Conservation (phyloP, 2,797 vertebrate species). For the Girardinus metallicus region DNA sequence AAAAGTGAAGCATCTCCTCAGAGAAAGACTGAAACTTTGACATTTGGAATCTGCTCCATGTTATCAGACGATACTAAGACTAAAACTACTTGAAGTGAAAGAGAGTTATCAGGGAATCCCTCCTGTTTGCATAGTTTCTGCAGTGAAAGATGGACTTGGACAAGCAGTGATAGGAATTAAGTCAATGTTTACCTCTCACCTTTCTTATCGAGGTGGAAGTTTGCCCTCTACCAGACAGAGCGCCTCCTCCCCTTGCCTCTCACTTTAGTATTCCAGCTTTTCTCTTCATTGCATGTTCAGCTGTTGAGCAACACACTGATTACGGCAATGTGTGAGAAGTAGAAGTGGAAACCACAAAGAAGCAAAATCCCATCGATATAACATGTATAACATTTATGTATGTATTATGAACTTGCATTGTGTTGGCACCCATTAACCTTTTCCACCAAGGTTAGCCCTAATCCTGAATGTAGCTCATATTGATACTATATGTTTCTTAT, state of each 20-base stretch:
- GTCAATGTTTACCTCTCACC: constrained; percentile 78
- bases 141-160: constrained; percentile 71
- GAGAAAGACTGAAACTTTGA: constrained; percentile 14
- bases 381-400: constrained; percentile 4
- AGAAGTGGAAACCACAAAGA: constrained; percentile 14
- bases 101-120: constrained; percentile 64
- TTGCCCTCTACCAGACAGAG: constrained; percentile 60
- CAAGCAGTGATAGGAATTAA: constrained; percentile 63
- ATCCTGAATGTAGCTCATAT: constrained; percentile 34
- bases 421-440: constrained; percentile 43
- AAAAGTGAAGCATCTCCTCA: not conserved
- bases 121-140: constrained; percentile 69
- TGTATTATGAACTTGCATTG: constrained; percentile 27
- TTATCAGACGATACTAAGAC: constrained; percentile 56
- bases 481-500: constrained; percentile 46
- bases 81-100: constrained; percentile 55
- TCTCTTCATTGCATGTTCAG: not conserved
- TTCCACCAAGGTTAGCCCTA: constrained; percentile 33
- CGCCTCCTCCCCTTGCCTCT: constrained; percentile 31
- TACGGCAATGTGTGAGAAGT: constrained; percentile 13
- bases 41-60: constrained; percentile 6
- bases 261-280: constrained; percentile 26
- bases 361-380: not conserved
- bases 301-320: constrained; percentile 44
- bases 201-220: constrained; percentile 71